Percentiles rank a stretch among this genome's conserved stretches.
Conservation (phyloP, 2,113 vertebrate genomes). For the Aleadryas rufinucha region DNA sequence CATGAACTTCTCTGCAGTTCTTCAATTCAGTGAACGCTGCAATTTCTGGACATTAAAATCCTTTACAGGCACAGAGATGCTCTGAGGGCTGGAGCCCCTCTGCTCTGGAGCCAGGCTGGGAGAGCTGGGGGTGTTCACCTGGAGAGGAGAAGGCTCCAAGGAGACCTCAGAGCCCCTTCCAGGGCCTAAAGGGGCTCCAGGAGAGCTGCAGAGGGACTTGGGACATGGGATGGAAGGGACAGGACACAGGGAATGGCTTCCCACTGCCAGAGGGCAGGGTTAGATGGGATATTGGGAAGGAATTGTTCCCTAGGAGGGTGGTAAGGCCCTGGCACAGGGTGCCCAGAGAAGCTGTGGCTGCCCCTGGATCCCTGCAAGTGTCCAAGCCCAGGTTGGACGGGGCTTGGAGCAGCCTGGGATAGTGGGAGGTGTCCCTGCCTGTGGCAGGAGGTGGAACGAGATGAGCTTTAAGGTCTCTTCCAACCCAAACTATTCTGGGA, state of each 20-base stretch:
- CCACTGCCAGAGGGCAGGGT: background rate
- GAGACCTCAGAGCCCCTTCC: background rate
- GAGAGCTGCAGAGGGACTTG: background rate
- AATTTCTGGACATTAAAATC: background rate
- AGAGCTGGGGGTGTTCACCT: background rate
- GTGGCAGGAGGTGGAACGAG: fast-evolving
- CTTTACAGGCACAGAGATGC: fast-evolving
- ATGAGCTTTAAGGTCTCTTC: background rate
- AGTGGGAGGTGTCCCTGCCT: background rate
- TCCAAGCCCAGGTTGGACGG: fast-evolving
- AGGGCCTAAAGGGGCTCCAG: background rate
- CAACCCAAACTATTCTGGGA: background rate
- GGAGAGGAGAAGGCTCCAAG: background rate
- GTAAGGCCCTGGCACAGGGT: background rate
- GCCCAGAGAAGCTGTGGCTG: background rate
- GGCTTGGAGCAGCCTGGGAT: background rate
- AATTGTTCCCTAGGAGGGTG: background rate
- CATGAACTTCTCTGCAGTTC: background rate
- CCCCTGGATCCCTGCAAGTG: background rate
- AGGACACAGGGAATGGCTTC: background rate
- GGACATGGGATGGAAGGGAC: background rate
- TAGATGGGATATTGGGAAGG: background rate
- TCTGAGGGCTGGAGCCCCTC: background rate
- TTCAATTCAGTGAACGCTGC: background rate
- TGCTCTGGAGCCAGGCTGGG: background rate